Base-by-base conservation (phyloP, 2,888 invertebrate species). In the Meghimatium bilineatum region DNA sequence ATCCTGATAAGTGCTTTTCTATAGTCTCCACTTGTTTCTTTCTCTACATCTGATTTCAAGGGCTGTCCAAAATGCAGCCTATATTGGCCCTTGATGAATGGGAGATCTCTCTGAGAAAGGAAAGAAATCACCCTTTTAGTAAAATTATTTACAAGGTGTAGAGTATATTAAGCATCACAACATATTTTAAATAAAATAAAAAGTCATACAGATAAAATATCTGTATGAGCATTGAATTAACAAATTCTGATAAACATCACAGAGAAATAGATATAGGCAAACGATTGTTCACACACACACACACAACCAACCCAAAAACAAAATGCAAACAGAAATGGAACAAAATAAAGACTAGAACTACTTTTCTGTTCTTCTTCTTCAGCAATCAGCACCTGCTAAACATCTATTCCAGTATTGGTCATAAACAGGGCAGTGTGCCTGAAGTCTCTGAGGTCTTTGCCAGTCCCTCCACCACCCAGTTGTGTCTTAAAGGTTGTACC, bases 1-100 rank as follows among this genome's bases (percentile, higher is more conserved):
- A 92, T 85, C n/a, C 88, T 88, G 38, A 93, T 88, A n/a, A 94
- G 87, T 69, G 93, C 87, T 52, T 89, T 88, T 84, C 91, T 90
- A 86, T 93, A 93, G 87, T 93, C 93, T 32, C 94, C 94, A 78
- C 90, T 90, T 75, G 92, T 92, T 80, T 93, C 93, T 26, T 90
- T 88, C 49, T 92, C 90, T 26, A 94, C 90, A 20, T 88, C 90
- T 29, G 92, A 91, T n/a, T 88, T 88, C 72, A 94, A 87, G 67
- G 90, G 90, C 63, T 90, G 91, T 34, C 91, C 93, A 85, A 92
- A 93, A 74, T 91, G 89, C 82, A 90, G 90, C 82, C 91, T 88
- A 87, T 93, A 94, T 78, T 88, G 88, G 14, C 90, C 91, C 83
- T 93, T 92, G 82, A 94, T 93, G 81, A 93, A 92, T 49, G 89